Evolutionary conservation across 2,888 invertebrate genomes (phyloP).

Genomic region (Euplexia lucipara): DNA sequence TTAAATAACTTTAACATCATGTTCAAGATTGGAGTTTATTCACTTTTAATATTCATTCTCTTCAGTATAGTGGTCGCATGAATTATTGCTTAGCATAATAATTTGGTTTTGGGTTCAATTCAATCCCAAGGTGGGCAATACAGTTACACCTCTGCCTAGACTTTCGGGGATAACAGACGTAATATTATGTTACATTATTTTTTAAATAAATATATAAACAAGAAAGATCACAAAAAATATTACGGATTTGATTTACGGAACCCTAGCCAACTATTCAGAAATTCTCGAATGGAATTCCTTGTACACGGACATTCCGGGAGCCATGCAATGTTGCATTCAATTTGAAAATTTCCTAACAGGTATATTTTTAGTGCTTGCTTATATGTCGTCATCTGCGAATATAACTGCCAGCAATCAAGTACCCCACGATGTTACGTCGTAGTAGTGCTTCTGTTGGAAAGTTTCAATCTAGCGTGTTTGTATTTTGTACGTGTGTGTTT

Average conservation of each 20-base stretch:
- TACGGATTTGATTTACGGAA: conserved; percentile 64
- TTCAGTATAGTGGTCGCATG: too few species aligned
- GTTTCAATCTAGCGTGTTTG: too few species aligned
- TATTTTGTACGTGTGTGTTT: too few species aligned
- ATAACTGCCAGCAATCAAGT: conserved; percentile 35
- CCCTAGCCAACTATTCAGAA: conserved; percentile 55
- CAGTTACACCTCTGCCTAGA: too few species aligned
- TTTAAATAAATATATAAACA: conserved; percentile 8
- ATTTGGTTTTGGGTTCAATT: too few species aligned
- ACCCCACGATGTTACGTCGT: neutral
- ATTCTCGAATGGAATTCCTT: conserved; percentile 69
- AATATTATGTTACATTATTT: too few species aligned
- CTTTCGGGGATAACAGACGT: too few species aligned
- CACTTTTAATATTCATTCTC: too few species aligned
- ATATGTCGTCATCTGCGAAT: conserved; percentile 33
- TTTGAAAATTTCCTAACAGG: conserved; percentile 66
- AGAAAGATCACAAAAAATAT: neutral
- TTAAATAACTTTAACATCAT: neutral
- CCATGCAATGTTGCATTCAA: conserved; percentile 70
- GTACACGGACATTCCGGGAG: conserved; percentile 60
- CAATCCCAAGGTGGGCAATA: too few species aligned
- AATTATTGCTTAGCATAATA: too few species aligned
- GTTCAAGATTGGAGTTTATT: too few species aligned
- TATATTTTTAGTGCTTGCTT: conserved; percentile 57
- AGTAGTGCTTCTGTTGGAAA: conserved; percentile 5